Base-by-base conservation (phyloP, 2,888 invertebrate species). In the Smittia sp. region DNA sequence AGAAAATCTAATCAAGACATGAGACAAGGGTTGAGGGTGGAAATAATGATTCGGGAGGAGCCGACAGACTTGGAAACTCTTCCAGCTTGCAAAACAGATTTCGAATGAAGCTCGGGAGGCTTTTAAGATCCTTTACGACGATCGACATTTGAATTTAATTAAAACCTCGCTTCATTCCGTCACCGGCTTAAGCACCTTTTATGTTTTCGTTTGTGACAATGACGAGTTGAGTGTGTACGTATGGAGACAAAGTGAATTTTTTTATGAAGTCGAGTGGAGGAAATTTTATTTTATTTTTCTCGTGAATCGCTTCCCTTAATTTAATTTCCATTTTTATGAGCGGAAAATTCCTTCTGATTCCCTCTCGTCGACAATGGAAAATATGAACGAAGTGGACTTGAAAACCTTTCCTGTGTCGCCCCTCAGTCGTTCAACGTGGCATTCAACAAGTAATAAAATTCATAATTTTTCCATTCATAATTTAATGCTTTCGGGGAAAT, bases 1-100 rank as follows among this genome's bases (percentile, higher is more conserved):
- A 62, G 72, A 72, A 72, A 72, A 72, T 72, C 62, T 72, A 72
- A 72, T 72, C 72, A 72, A 62, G 38, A 15, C 39, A 22, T 32
- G 58, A 46, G 24, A 62, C 18, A 24, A n/a, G 62, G n/a, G 20
- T 62, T 18, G 22, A 15, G 13, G 27, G 25, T 27, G 25, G 6
- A 18, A 58, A 32, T 32, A 32, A 32, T 32, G 32, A 9, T 32
- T 32, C 32, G 46, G 11, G 11, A 46, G 46, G 46, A 15, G 15
- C 46, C n/a, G 46, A 46, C n/a, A n/a, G 32, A 32, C 32, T 32
- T 32, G 3, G 9, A 32, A 9, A 6, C 9, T 32, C 4, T 32
- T 32, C 32, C 32, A 32, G n/a, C n/a, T n/a, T n/a, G n/a, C n/a
- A 32, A 32, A 32, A 32, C 32, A 32, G 32, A 32, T 32, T 32